Evolutionary conservation across 2,888 invertebrate species (phyloP).

Genomic region (Druceiella hillmani): DNA sequence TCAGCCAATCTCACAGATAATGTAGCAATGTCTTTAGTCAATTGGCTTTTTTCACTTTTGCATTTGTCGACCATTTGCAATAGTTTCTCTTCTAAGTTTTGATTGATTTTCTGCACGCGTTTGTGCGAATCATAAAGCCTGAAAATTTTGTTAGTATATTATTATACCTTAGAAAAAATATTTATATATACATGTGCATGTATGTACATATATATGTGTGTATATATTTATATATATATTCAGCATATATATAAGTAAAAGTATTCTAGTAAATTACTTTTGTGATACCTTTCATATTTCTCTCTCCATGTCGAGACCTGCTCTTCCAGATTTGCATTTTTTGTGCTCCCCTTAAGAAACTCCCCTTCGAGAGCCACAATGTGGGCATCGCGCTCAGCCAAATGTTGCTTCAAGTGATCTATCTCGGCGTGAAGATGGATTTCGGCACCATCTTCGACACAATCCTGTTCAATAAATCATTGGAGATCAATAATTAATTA

Average conservation of each 20-base stretch:
- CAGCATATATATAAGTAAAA: slow-evolving; percentile 3
- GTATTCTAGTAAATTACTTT: too few relatives aligned
- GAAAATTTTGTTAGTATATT: slow-evolving; percentile 24
- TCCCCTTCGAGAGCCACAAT: slow-evolving; percentile 83
- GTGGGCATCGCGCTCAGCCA: slow-evolving; percentile 77
- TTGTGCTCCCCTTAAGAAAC: slow-evolving; percentile 74
- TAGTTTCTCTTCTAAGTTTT: slow-evolving; percentile 90
- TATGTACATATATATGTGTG: too few relatives aligned
- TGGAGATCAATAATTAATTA: too few relatives aligned
- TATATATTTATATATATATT: not conserved
- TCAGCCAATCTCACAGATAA: slow-evolving; percentile 79
- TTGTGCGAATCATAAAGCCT: slow-evolving; percentile 91
- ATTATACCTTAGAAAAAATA: not conserved
- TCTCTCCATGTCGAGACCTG: slow-evolving; percentile 86
- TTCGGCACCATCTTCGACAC: slow-evolving; percentile 33
- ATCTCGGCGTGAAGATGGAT: slow-evolving; percentile 82
- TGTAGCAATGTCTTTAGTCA: slow-evolving; percentile 83
- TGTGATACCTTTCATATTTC: slow-evolving; percentile 87
- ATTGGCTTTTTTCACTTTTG: slow-evolving; percentile 80
- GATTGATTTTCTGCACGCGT: slow-evolving; percentile 90
- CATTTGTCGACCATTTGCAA: slow-evolving; percentile 88
- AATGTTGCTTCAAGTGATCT: slow-evolving; percentile 75
- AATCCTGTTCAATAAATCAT: slow-evolving; percentile 34
- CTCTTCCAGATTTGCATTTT: slow-evolving; percentile 73
- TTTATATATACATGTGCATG: not conserved